phyloP scores from a whole-genome alignment of 2,113 vertebrate species.

The Orthonyx spaldingii region DNA sequence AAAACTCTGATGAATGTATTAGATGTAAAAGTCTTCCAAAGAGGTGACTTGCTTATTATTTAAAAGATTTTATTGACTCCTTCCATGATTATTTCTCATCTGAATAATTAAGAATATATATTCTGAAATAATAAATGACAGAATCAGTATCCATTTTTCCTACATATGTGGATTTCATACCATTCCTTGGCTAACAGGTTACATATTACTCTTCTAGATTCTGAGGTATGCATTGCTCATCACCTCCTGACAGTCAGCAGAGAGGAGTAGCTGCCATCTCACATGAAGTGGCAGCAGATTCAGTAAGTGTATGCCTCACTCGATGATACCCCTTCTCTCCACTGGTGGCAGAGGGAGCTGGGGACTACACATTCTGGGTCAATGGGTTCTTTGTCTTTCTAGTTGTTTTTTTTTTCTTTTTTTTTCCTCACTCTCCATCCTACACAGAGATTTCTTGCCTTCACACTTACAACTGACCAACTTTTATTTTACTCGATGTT shows the following conservation, averaged over 20 bases:
- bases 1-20: neutral
- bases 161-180: neutral
- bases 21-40: neutral
- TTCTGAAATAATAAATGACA: neutral
- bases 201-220: neutral
- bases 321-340: neutral
- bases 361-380: neutral
- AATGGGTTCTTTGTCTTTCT: neutral
- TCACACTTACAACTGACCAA: neutral
- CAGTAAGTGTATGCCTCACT: neutral
- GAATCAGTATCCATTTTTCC: neutral
- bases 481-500: neutral
- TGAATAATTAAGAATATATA: neutral
- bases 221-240: neutral
- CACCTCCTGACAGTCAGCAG: neutral
- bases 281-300: neutral
- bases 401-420: neutral
- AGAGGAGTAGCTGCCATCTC: neutral
- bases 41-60: neutral
- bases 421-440: neutral
- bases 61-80: neutral
- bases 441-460: neutral
- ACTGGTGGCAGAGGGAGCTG: accelerated
- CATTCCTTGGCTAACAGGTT: neutral
- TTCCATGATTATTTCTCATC: neutral